Evolutionary conservation across 2,888 invertebrate genomes (phyloP).

Genomic region (Eucriotettix oculatus): DNA sequence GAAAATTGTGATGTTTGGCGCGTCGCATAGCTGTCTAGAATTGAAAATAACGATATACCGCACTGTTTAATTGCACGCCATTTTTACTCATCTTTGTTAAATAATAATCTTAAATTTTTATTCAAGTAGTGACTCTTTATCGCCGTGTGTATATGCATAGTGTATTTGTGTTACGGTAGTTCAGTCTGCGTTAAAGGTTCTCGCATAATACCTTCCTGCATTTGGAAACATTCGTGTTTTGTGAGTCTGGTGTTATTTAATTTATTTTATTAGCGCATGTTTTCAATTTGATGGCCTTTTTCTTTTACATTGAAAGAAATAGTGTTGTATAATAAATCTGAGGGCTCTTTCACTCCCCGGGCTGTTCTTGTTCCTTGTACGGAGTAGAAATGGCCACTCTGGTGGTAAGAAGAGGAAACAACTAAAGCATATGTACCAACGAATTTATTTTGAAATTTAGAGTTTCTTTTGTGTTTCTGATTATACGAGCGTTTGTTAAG

Average conservation of each 20-base stretch:
- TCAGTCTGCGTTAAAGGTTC: too few species aligned
- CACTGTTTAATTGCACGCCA: not conserved
- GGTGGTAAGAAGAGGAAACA: conserved; percentile 9
- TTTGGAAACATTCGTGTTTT: too few species aligned
- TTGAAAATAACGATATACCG: not conserved
- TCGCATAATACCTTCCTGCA: too few species aligned
- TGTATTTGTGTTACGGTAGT: too few species aligned
- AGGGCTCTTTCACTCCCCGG: conserved; percentile 3
- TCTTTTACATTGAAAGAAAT: not conserved
- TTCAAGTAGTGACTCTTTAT: too few species aligned
- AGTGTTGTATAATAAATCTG: too few species aligned
- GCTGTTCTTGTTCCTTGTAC: conserved; percentile 7
- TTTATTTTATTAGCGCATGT: not conserved
- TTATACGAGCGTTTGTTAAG: too few species aligned
- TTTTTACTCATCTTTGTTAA: too few species aligned
- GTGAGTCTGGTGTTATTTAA: too few species aligned
- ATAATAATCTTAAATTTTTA: too few species aligned
- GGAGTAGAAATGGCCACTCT: conserved; percentile 10
- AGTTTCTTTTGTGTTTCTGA: not conserved
- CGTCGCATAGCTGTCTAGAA: not conserved
- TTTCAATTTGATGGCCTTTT: not conserved
- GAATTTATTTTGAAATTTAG: not conserved
- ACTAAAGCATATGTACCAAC: not conserved
- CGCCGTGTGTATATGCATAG: too few species aligned
- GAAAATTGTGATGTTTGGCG: conserved; percentile 6